These are phyloP conservation scores for Thecophora atra DNA, from an alignment of 2,888 invertebrate species.

Conservation along the genomic window DNA sequence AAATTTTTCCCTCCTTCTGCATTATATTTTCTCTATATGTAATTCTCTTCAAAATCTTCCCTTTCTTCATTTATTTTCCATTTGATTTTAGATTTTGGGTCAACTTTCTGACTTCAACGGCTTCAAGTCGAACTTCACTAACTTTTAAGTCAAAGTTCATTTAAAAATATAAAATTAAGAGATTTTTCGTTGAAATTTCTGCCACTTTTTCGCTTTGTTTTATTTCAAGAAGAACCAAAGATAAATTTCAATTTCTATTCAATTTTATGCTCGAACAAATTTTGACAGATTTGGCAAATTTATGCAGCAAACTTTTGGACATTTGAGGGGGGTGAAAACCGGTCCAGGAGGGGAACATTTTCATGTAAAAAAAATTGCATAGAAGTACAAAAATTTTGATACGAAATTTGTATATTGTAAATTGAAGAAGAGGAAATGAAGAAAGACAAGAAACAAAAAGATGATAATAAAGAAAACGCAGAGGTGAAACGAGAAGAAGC, in stretches of 20 bases:
- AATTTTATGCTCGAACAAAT: constrained; percentile 35
- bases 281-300: constrained; percentile 34
- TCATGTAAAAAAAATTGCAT: neutral
- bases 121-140: too few species aligned
- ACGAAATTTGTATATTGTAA: too few species aligned
- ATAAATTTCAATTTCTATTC: constrained; percentile 9
- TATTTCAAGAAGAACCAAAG: neutral
- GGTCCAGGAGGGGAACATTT: neutral
- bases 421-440: neutral
- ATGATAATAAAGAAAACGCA: neutral
- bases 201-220: too few species aligned
- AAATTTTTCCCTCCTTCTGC: too few species aligned
- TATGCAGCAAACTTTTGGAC: constrained; percentile 25
- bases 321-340: neutral
- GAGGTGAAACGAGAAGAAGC: constrained; percentile 1
- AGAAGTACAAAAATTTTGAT: constrained; percentile 1
- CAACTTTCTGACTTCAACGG: too few species aligned
- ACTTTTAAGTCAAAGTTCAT: too few species aligned
- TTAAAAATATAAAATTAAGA: too few species aligned
- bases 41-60: too few species aligned
- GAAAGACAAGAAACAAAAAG: constrained; percentile 7
- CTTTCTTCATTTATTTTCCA: too few species aligned
- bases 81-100: too few species aligned
- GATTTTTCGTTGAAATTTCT: too few species aligned
- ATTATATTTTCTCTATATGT: too few species aligned